These are phyloP conservation scores for Nesometra sesokonis DNA, from an alignment of 35 echinoderm and acorn worm genomes.

Conservation along the genomic window DNA sequence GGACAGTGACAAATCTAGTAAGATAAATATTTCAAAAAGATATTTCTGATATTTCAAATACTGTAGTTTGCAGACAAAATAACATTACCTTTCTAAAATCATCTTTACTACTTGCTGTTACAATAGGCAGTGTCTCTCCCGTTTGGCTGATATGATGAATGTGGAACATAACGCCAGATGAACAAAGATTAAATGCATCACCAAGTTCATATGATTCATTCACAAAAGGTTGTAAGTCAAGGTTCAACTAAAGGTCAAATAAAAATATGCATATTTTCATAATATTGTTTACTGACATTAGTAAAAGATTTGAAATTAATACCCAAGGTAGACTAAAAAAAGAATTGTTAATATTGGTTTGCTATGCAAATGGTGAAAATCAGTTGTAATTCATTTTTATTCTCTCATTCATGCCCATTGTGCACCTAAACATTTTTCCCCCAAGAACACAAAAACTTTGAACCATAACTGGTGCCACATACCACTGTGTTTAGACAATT, in stretches of 20 bases:
- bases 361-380: too few relatives aligned
- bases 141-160: conserved; percentile 7
- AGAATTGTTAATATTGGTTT: too few relatives aligned
- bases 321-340: too few relatives aligned
- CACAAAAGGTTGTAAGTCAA: conserved; percentile 40
- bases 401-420: too few relatives aligned
- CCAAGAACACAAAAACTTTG: too few relatives aligned
- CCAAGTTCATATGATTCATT: not conserved
- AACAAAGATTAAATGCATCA: conserved; percentile 36
- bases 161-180: conserved; percentile 45
- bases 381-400: too few relatives aligned
- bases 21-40: not conserved
- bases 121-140: conserved; percentile 9
- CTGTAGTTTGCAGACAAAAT: not conserved
- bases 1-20: not conserved
- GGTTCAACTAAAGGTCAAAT: conserved; percentile 26
- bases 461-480: too few relatives aligned
- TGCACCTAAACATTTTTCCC: too few relatives aligned
- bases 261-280: not conserved
- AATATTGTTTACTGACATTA: not conserved
- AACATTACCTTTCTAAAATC: conserved; percentile 37
- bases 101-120: conserved; percentile 7
- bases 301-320: too few relatives aligned
- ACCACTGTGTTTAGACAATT: too few relatives aligned
- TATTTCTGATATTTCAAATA: too few relatives aligned